Base-by-base conservation (phyloP, 2,797 vertebrate species). In the Taeniopygia guttata region DNA sequence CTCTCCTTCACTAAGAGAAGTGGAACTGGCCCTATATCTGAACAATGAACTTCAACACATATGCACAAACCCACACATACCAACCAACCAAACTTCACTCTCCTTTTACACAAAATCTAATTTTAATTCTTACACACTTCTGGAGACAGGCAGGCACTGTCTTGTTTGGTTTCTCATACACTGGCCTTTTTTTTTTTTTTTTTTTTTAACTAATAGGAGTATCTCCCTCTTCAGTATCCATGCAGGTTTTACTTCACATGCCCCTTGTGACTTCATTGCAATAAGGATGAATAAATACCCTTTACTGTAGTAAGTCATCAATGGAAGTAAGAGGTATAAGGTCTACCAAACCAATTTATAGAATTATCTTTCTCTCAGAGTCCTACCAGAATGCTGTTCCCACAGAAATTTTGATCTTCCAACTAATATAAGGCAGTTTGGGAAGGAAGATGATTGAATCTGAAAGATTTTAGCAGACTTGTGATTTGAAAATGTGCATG, bases 401-500 rank as follows among this genome's bases (percentile, higher is more conserved):
- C 26, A 34, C 1, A 4, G n/a, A 75, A 60, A 87, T 5, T 13
- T 14, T 72, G 13, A 66, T 81, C 36, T 73, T 70, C 16, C 48
- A 87, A 56, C 21, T 63, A 72, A 81, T 17, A 25, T 4, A 63
- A 76, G 29, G 29, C 42, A 78, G 8, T 42, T 84, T 46, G 27
- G 56, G 36, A 86, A 89, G n/a, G 36, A 90, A 48, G 23, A 81
- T 19, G 6, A 74, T 10, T 66, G 52, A 69, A 87, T 32, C 34
- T 29, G 30, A 58, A 84, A 56, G 25, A 68, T 78, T 76, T 70
- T 19, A 92, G 62, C 23, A 89, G 23, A 56, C 63, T 82, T 91
- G 45, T 88, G 83, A 78, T 88, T 56, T 83, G 84, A 92, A 91
- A 76, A 91, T 16, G 13, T 83, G 78, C 72, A 42, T 13, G 14